phyloP scores from a whole-genome alignment of 2,888 invertebrate genomes.

The Dynastes grantii region DNA sequence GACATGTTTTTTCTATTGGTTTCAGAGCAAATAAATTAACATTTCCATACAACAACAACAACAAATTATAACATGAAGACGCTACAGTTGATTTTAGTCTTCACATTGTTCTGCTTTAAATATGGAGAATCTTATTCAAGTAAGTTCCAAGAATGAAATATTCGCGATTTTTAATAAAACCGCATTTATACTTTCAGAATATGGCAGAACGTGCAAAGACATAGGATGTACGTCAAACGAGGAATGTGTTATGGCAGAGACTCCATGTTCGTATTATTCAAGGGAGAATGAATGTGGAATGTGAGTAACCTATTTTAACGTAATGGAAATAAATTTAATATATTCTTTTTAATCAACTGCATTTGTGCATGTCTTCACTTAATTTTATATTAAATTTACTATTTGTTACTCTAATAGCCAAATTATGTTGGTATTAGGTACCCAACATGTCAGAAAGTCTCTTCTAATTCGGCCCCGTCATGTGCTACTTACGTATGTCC shows the following conservation, averaged over 20 bases:
- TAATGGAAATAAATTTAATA: neutral
- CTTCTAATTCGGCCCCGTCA: conserved; percentile 58
- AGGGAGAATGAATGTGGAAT: conserved; percentile 70
- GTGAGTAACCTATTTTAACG: conserved; percentile 61
- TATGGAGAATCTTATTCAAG: conserved; percentile 61
- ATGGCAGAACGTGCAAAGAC: conserved; percentile 84
- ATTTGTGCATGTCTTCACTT: neutral
- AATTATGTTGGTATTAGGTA: conserved; percentile 60
- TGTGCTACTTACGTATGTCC: conserved; percentile 68
- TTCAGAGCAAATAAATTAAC: no score
- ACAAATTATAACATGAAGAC: conserved; percentile 6
- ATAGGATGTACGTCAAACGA: conserved; percentile 84
- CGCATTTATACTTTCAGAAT: conserved; percentile 74
- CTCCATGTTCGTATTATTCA: conserved; percentile 79
- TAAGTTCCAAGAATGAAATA: conserved; percentile 54
- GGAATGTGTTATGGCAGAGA: conserved; percentile 81
- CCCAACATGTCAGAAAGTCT: conserved; percentile 67
- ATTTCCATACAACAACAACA: no score
- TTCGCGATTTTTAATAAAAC: neutral
- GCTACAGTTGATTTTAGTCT: neutral
- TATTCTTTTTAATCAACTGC: neutral
- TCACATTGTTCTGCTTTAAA: conserved; percentile 52
- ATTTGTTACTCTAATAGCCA: conserved; percentile 6
- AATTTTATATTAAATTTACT: neutral
- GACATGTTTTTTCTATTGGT: no score